Percentiles rank a stretch among this genome's conserved stretches.
Conservation (phyloP, 2,797 vertebrate species). For the Tolypeutes matacus region DNA sequence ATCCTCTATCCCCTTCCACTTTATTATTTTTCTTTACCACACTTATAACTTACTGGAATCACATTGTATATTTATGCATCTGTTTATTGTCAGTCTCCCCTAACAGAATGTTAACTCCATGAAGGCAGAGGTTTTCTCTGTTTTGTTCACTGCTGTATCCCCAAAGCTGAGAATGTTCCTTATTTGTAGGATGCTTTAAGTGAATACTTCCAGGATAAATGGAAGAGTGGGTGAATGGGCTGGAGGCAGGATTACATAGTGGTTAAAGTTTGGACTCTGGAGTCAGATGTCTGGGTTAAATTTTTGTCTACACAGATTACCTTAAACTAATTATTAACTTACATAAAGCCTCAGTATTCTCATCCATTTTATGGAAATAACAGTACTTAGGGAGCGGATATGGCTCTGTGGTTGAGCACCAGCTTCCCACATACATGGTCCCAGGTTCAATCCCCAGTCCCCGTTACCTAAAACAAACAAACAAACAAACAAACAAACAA, state of each 20-base stretch:
- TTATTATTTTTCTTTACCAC: neutral
- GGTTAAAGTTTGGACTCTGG: neutral
- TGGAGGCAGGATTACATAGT: neutral
- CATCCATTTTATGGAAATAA: neutral
- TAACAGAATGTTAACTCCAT: conserved; percentile 30
- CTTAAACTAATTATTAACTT: neutral
- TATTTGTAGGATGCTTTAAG: neutral
- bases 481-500: neutral
- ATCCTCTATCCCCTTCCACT: neutral
- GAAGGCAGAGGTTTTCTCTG: neutral
- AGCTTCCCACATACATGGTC: too few relatives aligned
- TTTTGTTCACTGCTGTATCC: neutral
- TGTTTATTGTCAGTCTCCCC: neutral
- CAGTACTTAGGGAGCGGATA: neutral
- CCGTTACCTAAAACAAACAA: neutral
- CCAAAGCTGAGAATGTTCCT: neutral
- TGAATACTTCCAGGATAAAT: neutral
- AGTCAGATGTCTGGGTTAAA: neutral
- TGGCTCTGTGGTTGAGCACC: too few relatives aligned
- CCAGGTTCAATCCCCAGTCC: too few relatives aligned
- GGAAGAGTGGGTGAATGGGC: neutral
- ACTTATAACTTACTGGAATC: neutral
- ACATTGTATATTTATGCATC: neutral
- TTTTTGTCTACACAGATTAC: neutral
- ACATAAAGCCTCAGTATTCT: neutral